Conservation (phyloP, 2,113 vertebrate species). For the Pardalotus punctatus region DNA sequence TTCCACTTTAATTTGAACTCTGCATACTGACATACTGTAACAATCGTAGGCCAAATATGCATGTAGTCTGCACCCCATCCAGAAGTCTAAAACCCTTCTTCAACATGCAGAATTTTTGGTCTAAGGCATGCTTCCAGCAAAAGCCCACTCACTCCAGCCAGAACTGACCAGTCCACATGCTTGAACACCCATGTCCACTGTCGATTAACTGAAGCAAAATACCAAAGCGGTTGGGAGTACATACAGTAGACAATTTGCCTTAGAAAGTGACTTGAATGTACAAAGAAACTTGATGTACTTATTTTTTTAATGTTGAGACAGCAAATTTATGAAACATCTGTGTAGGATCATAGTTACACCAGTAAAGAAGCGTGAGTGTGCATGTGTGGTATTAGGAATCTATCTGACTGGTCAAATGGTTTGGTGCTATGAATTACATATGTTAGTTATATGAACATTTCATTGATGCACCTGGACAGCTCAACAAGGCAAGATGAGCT, state of each 20-base stretch:
- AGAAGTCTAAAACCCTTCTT: conserved; percentile 50
- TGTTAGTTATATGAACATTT: not conserved
- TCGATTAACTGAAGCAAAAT: conserved; percentile 77
- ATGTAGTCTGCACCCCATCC: conserved; percentile 58
- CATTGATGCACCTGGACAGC: conserved; percentile 32
- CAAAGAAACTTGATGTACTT: conserved; percentile 86
- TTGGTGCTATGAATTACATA: conserved; percentile 55
- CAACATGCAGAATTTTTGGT: conserved; percentile 53
- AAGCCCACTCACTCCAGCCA: conserved; percentile 62
- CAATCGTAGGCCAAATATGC: conserved; percentile 48
- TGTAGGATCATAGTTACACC: conserved; percentile 74
- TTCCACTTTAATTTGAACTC: conserved; percentile 65
- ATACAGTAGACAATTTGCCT: conserved; percentile 85
- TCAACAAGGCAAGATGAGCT: conserved; percentile 40
- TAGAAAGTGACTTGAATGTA: conserved; percentile 96
- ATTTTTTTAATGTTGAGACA: conserved; percentile 78
- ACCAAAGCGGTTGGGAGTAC: conserved; percentile 83
- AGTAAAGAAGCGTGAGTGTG: conserved; percentile 64
- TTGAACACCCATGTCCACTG: conserved; percentile 70
- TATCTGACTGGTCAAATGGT: conserved; percentile 63
- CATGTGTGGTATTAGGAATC: conserved; percentile 54
- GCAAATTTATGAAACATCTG: conserved; percentile 76
- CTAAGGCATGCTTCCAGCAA: conserved; percentile 77
- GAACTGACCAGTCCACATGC: conserved; percentile 72
- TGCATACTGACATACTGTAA: conserved; percentile 53